A percentile compares a stretch with the other conserved stretches of the same genome.
Conservation (phyloP, 2,113 vertebrate genomes). For the Aplodontia rufa region DNA sequence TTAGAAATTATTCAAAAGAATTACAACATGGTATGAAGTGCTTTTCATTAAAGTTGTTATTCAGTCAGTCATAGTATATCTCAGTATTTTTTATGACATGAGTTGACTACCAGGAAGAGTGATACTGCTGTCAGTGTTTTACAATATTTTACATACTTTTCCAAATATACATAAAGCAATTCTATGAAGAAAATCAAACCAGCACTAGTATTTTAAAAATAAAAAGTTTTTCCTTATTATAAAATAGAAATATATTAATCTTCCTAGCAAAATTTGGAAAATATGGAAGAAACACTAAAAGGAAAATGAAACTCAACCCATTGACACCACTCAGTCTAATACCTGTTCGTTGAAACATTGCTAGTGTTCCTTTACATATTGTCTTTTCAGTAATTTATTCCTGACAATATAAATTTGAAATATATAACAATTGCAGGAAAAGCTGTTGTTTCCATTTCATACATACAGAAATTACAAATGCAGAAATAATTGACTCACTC, state of each 20-base stretch:
- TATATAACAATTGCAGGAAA: background rate
- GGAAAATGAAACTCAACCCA: background rate
- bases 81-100: conserved; percentile 23
- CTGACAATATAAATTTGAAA: background rate
- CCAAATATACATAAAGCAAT: background rate
- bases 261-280: background rate
- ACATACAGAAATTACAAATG: background rate
- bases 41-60: background rate
- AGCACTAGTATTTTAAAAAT: background rate
- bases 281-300: background rate
- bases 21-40: conserved; percentile 11
- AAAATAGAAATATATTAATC: background rate
- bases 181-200: background rate
- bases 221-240: background rate
- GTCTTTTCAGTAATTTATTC: background rate
- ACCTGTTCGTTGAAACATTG: background rate
- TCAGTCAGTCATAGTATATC: background rate
- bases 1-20: conserved; percentile 3
- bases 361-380: background rate
- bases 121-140: background rate
- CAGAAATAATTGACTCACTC: background rate
- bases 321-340: background rate
- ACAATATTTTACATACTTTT: background rate
- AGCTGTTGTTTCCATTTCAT: background rate
- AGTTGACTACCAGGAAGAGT: background rate